These are phyloP conservation scores for Dromas ardeola DNA, from an alignment of 2,113 vertebrate genomes.

Conservation along the genomic window DNA sequence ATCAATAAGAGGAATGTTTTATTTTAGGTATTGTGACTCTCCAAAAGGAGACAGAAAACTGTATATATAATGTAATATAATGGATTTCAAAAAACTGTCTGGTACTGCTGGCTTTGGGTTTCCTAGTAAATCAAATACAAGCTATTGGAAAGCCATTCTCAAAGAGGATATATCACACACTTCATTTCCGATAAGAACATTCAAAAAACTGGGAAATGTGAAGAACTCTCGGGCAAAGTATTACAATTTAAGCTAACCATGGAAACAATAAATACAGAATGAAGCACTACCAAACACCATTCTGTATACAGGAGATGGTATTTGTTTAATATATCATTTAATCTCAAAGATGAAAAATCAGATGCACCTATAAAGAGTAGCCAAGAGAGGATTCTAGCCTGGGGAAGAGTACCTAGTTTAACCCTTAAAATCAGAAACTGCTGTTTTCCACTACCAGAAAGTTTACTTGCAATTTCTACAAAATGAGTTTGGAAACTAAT, in stretches of 20 bases:
- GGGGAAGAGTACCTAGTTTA: neutral
- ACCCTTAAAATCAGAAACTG: neutral
- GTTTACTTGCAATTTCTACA: neutral
- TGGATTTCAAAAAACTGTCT: neutral
- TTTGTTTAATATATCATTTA: neutral
- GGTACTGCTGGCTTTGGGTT: neutral
- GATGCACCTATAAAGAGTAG: neutral
- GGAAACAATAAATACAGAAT: neutral
- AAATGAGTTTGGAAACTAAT: neutral
- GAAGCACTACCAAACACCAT: neutral
- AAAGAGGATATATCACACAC: neutral
- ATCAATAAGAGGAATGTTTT: neutral
- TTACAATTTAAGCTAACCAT: neutral
- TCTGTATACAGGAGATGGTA: neutral
- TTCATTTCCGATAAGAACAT: neutral
- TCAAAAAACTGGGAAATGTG: neutral
- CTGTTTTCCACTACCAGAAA: neutral
- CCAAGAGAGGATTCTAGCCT: neutral
- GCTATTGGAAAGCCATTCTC: neutral
- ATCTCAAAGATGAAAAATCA: neutral
- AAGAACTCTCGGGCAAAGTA: neutral
- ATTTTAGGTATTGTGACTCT: neutral
- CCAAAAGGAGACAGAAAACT: neutral
- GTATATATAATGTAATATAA: rapidly evolving
- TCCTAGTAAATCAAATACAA: neutral